phyloP scores from a whole-genome alignment of 2,888 invertebrate species.

The Epinotia demarniana region DNA sequence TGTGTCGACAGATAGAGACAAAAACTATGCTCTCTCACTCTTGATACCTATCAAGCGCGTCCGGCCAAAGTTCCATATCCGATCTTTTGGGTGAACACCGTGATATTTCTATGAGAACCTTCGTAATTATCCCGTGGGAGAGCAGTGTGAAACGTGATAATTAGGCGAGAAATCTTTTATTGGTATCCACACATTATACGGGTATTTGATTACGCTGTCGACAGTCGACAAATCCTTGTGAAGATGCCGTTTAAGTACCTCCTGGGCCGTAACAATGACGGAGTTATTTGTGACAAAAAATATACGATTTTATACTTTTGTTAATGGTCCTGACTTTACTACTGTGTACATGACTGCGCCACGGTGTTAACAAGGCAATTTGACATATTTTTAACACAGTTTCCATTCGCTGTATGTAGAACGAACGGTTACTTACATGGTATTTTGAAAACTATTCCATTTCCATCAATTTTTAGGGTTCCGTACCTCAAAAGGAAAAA shows the following conservation, averaged over 20 bases:
- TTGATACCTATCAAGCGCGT: too few relatives aligned
- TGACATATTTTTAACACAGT: too few relatives aligned
- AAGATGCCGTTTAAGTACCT: conserved; percentile 21
- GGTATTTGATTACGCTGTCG: conserved; percentile 68
- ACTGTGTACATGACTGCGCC: too few relatives aligned
- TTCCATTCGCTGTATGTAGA: too few relatives aligned
- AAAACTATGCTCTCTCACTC: too few relatives aligned
- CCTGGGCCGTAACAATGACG: neutral
- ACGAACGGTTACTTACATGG: too few relatives aligned
- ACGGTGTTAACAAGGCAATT: too few relatives aligned
- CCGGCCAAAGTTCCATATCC: conserved; percentile 6
- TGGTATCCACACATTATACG: conserved; percentile 53
- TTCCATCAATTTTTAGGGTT: too few relatives aligned
- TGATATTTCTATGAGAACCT: conserved; percentile 70
- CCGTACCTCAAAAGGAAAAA: too few relatives aligned
- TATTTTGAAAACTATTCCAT: too few relatives aligned
- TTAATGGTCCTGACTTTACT: neutral
- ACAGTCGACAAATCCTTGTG: conserved; percentile 45
- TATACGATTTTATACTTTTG: neutral
- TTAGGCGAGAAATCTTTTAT: conserved; percentile 60
- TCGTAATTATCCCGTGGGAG: conserved; percentile 68
- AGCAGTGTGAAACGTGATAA: conserved; percentile 77
- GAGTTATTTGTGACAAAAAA: neutral
- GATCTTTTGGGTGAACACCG: conserved; percentile 6
- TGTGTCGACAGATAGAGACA: too few relatives aligned